phyloP scores from a whole-genome alignment of 1,140 invertebrate genomes.

The Drosophila obscura region DNA sequence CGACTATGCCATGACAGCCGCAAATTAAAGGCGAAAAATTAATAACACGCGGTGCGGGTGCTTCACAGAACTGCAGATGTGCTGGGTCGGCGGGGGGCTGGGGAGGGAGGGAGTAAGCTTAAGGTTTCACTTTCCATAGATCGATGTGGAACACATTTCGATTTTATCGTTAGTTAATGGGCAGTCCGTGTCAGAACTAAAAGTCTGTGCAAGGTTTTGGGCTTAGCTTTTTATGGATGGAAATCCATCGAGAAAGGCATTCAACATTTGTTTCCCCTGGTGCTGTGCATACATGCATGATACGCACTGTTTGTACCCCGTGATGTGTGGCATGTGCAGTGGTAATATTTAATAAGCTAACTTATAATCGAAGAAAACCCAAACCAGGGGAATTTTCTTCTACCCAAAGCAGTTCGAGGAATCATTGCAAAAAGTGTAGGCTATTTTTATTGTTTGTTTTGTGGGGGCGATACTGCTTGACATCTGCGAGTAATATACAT shows the following conservation, averaged over 20 bases:
- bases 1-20: conserved; percentile 4
- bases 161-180: too few species aligned
- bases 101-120: background rate
- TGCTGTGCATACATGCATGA: background rate
- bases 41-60: conserved; percentile 13
- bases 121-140: too few species aligned
- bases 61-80: conserved; percentile 2
- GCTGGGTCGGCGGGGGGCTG: too few species aligned
- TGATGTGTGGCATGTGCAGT: too few species aligned
- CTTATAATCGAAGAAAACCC: background rate
- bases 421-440: conserved; percentile 11
- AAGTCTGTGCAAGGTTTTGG: too few species aligned
- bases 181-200: too few species aligned
- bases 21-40: conserved; percentile 42
- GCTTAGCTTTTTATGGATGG: too few species aligned
- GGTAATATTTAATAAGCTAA: background rate
- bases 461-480: conserved; percentile 3
- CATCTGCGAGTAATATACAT: conserved; percentile 1
- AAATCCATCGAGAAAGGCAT: too few species aligned
- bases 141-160: too few species aligned
- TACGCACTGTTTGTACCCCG: background rate
- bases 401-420: conserved; percentile 3
- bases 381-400: too few species aligned
- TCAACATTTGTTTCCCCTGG: too few species aligned
- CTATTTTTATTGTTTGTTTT: conserved; percentile 5